Base-by-base conservation (phyloP, 2,888 invertebrate genomes). In the Pheosia tremula region DNA sequence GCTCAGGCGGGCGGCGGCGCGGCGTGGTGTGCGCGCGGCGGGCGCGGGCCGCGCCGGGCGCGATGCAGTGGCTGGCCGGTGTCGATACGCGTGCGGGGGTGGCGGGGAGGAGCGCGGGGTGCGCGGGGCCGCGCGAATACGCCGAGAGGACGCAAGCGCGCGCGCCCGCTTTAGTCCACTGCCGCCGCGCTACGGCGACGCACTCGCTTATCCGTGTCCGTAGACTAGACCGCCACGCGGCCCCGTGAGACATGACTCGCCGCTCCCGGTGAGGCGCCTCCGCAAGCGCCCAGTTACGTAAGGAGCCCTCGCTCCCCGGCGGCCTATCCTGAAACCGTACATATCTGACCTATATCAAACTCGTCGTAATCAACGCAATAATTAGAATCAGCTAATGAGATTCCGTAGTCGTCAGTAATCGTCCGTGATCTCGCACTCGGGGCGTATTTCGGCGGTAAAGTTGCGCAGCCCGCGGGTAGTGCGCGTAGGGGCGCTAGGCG, bases 51-150 rank as follows among this genome's bases (percentile, higher is more conserved):
- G 74, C 73, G 75, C 77, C 67, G 70, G 65, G 64, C 77, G 83
- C 84, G 89, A 83, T 90, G 91, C 91, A 89, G 91, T 84, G 88
- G 87, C 85, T 80, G 87, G 84, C 82, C 84, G 87, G 87, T 91
- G 89, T 90, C 91, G 84, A 90, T 90, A 90, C 86, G 88, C 84
- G 87, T 84, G 84, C 83, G 83, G 78, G 75, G 74, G 70, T 72
- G 74, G 68, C 65, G 64, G 67, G 67, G 76, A 69, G 72, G 68
- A 74, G 70, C 68, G 69, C 73, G 74, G 74, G 61, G 73, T 63
- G 71, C 68, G 71, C 68, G 69, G 75, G 71, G 65, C 72, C 68
- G 71, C 67, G 67, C 69, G 73, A 78, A 73, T 68, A 80, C 78
- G 82, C 77, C 80, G 69, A 78, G 79, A 82, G 70, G 75, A 78